Conservation (phyloP, 2,113 vertebrate genomes). For the Protobothrops flavoviridis region DNA sequence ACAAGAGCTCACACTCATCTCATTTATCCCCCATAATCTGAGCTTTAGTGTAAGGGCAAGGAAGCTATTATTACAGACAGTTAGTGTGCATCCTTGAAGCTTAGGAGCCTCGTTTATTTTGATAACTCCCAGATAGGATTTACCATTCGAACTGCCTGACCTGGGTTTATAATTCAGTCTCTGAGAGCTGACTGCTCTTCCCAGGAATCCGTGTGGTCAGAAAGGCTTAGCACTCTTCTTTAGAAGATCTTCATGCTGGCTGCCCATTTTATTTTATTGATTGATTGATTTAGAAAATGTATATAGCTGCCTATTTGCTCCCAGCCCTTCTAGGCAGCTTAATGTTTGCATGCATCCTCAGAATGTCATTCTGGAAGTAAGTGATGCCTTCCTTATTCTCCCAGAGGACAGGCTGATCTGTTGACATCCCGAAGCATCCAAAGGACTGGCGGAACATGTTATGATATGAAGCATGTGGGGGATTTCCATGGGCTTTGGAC, state of each 20-base stretch:
- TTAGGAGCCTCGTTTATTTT: background rate
- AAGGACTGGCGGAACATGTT: background rate
- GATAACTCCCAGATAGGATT: background rate
- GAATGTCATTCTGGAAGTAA: background rate
- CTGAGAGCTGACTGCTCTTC: background rate
- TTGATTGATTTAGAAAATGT: too few species aligned
- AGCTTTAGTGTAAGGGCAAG: background rate
- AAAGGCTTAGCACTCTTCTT: background rate
- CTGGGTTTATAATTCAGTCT: background rate
- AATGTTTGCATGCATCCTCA: too few species aligned
- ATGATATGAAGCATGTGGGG: background rate
- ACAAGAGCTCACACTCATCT: background rate
- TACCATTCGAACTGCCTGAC: background rate
- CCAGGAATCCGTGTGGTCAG: background rate
- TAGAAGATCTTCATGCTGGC: background rate
- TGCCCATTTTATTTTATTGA: too few species aligned
- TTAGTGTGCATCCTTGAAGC: background rate
- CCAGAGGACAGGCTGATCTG: background rate
- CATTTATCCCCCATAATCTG: background rate
- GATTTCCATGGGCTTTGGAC: background rate
- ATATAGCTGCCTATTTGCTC: too few species aligned
- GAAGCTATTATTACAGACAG: background rate
- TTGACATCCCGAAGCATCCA: background rate
- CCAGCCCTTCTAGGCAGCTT: too few species aligned
- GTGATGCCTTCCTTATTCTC: background rate